phyloP scores from a whole-genome alignment of 2,888 invertebrate genomes.

The Macrostomum cliftonense region DNA sequence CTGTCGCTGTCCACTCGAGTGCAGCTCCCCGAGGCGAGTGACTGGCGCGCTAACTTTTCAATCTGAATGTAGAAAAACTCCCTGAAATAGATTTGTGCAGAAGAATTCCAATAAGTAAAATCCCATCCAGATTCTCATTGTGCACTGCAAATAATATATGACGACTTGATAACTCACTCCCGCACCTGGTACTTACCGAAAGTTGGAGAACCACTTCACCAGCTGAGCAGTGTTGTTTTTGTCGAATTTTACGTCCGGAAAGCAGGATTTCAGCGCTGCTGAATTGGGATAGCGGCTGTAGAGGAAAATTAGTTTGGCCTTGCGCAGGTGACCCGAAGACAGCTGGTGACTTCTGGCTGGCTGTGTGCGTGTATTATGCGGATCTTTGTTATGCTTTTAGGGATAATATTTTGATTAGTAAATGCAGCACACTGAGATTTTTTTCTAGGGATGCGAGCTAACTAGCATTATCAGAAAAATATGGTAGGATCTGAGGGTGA shows the following conservation, averaged over 20 bases:
- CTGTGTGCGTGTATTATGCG: too few relatives aligned
- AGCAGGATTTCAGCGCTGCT: slow-evolving; percentile 96
- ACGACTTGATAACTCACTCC: too few relatives aligned
- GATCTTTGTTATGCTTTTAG: too few relatives aligned
- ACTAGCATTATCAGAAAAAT: too few relatives aligned
- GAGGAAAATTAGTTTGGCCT: slow-evolving; percentile 99
- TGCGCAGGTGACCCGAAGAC: slow-evolving; percentile 97
- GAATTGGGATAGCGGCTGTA: slow-evolving; percentile 98
- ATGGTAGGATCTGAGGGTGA: too few relatives aligned
- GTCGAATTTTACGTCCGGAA: slow-evolving; percentile 99
- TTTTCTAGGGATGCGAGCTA: too few relatives aligned
- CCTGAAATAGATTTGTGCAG: slow-evolving; percentile 41
- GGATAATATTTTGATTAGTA: too few relatives aligned
- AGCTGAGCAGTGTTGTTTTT: slow-evolving; percentile 99
- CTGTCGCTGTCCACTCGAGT: slow-evolving; percentile 74
- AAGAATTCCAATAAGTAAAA: not conserved
- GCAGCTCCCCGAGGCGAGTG: slow-evolving; percentile 77
- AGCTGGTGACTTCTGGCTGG: slow-evolving; percentile 33
- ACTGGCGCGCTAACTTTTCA: slow-evolving; percentile 93
- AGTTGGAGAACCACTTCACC: slow-evolving; percentile 99
- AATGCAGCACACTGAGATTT: too few relatives aligned
- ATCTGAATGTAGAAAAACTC: slow-evolving; percentile 99
- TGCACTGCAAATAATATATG: too few relatives aligned
- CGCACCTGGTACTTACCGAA: slow-evolving; percentile 95
- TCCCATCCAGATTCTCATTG: too few relatives aligned